Conservation (phyloP, 2,113 vertebrate genomes). For the Vombatus ursinus region DNA sequence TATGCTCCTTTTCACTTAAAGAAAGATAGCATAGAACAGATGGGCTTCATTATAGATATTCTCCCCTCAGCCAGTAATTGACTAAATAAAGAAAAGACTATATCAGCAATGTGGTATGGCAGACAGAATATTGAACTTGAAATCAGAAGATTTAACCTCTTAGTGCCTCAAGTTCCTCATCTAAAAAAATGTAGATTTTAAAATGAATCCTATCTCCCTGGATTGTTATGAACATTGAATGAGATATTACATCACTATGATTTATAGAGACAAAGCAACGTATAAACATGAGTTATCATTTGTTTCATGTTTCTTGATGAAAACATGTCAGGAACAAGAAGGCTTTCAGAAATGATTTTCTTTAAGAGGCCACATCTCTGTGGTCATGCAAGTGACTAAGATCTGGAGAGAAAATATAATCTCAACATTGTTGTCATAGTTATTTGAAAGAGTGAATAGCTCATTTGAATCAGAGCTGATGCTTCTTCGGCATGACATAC, state of each 20-base stretch:
- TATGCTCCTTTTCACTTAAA: not conserved
- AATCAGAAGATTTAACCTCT: not conserved
- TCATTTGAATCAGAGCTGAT: not conserved
- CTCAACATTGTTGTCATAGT: not conserved
- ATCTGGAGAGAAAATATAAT: not conserved
- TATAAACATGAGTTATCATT: not conserved
- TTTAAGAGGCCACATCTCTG: not conserved
- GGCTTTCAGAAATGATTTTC: not conserved
- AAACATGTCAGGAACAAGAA: not conserved
- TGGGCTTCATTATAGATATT: not conserved
- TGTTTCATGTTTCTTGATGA: not conserved
- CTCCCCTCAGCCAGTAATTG: not conserved
- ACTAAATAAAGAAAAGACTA: not conserved
- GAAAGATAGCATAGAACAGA: not conserved
- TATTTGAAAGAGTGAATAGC: not conserved
- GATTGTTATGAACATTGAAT: not conserved
- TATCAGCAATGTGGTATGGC: not conserved
- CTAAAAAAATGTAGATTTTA: not conserved
- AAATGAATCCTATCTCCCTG: not conserved
- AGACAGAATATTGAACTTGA: not conserved
- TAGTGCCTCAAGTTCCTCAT: not conserved
- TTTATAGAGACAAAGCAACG: not conserved
- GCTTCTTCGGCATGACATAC: not conserved
- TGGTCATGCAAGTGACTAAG: not conserved
- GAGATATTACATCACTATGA: not conserved